phyloP scores from a whole-genome alignment of 2,113 vertebrate species.

The Glaucomys volans region DNA sequence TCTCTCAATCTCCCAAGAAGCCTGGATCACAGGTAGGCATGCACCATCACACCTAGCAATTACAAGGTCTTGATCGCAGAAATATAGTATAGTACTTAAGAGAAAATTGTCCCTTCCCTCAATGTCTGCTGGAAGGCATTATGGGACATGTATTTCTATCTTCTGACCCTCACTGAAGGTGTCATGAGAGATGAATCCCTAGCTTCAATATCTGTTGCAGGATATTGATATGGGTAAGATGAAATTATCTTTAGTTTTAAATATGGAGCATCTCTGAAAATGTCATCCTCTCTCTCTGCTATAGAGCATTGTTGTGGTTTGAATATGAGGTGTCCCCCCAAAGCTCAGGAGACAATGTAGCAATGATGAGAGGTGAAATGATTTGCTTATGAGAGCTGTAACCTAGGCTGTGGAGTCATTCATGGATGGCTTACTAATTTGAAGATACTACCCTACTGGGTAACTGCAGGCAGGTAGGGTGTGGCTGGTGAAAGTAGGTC shows the following conservation, averaged over 20 bases:
- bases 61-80: neutral
- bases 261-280: neutral
- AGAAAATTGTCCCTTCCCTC: constrained; percentile 15
- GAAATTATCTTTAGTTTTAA: neutral
- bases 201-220: neutral
- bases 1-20: neutral
- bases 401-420: no score
- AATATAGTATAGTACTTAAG: neutral
- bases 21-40: neutral
- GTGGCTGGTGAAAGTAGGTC: no score
- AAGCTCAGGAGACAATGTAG: no score
- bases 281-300: neutral
- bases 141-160: neutral
- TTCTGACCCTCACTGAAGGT: neutral
- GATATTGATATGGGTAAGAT: neutral
- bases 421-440: no score
- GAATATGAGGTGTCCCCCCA: no score
- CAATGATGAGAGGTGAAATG: no score
- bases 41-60: neutral
- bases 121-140: neutral
- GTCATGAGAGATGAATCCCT: neutral
- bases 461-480: no score
- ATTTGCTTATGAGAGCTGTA: no score
- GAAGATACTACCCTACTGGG: no score
- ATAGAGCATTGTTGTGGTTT: neutral